Conservation (phyloP, 1,140 invertebrate genomes). For the Eriocheir sinensis region DNA sequence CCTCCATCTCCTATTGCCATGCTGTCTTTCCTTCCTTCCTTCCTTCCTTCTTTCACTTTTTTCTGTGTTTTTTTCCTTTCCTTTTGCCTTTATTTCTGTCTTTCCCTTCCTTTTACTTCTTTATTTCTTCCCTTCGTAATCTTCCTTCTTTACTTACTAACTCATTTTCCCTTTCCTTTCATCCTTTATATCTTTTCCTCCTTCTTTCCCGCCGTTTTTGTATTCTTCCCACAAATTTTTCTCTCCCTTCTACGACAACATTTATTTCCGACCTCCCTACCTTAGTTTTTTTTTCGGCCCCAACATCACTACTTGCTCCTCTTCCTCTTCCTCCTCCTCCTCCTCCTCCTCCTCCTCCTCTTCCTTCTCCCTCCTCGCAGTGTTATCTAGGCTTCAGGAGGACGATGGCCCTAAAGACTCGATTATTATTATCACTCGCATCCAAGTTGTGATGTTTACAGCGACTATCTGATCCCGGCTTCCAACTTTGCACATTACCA, state of each 20-base stretch:
- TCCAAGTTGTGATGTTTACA: constrained; percentile 55
- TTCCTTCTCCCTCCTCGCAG: neutral
- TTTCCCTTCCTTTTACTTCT: neutral
- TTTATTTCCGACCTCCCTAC: neutral
- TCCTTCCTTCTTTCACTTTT: neutral
- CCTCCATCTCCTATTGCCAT: neutral
- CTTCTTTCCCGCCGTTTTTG: neutral
- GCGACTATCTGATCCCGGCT: constrained; percentile 57
- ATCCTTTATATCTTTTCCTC: neutral
- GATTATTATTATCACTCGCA: constrained; percentile 59
- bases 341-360: neutral
- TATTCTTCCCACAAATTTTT: neutral
- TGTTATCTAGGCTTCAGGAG: constrained; percentile 24
- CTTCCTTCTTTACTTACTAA: neutral
- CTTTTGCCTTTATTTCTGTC: neutral
- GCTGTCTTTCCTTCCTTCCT: neutral
- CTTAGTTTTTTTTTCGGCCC: neutral
- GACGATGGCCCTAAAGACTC: constrained; percentile 4
- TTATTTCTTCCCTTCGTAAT: neutral
- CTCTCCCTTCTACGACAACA: neutral
- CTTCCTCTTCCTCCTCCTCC: neutral
- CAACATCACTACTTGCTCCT: neutral
- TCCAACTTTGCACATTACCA: constrained; percentile 69
- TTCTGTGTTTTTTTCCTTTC: neutral
- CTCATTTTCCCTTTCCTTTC: neutral